Base-by-base conservation (phyloP, 2,797 vertebrate genomes). In the Pteronotus mesoamericanus region DNA sequence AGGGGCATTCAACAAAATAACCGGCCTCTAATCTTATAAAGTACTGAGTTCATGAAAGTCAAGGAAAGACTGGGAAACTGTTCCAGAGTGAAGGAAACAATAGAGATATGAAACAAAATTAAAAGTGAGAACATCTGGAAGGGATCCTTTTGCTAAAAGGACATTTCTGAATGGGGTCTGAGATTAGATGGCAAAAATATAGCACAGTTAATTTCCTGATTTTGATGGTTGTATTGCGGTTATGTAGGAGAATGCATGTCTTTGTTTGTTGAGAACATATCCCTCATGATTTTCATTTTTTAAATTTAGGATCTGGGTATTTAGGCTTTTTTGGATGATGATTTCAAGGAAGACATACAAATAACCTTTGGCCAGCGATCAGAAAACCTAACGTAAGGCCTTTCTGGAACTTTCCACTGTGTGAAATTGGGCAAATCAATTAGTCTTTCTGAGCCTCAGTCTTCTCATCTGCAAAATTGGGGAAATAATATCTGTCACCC, bases 281-380 rank as follows among this genome's bases (percentile, higher is more conserved):
- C 16, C n/a, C 19, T 79, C 55, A 75, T 85, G 29, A 44, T 80
- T 86, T 48, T 86, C 66, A 29, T 44, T 32, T 86, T 89, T 95
- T 68, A 5, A 80, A 59, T 66, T 86, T 92, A 79, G 32, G 19
- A 78, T 39, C 37, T 82, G 26, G 26, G n/a, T n/a, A n/a, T n/a
- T n/a, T n/a, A n/a, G n/a, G 53, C 14, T 71, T 82, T 74, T 55
- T 0, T 75, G 37, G 46, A 44, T 61, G 29, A 75, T 89, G 39
- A 68, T 74, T 80, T 96, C 74, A 80, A 94, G 46, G 55, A 6
- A 79, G 42, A 85, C 14, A 11, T 59, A 19, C 37, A 75, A 57
- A 80, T 92, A 89, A 80, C 53, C 29, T 92, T 92, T 92, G 85
- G 57, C 57, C 66, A 61, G 37, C 34, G 92, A 68, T 85, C 79